Base-by-base conservation (phyloP, 2,888 invertebrate species). In the Asteroscopus sphinx region DNA sequence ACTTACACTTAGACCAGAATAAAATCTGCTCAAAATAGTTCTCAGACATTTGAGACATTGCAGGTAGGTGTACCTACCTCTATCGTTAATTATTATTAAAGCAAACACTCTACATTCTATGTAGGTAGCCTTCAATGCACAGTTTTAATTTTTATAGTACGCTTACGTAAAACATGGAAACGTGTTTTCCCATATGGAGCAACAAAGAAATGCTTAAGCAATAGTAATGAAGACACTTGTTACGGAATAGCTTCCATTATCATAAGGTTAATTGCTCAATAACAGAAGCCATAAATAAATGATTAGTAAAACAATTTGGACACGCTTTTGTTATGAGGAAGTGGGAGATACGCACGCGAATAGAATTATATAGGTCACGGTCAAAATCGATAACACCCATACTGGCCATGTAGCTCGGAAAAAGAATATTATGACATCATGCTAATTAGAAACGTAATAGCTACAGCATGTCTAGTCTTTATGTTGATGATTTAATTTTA, bases 331-430 rank as follows among this genome's bases (percentile, higher is more conserved):
- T 52, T 44, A 63, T 51, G 11, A 59, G 67, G 72, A 74, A 53
- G 64, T 58, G 51, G 54, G 39, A 57, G 55, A 57, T 67, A 66
- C 44, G 64, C 56, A 40, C 70, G 68, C 62, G 39, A 66, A 58
- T 53, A 61, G 49, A 55, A 55, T 68, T 67, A 85, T 80, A 75
- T 85, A 57, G 88, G 87, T 87, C 87, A 88, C 59, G 85, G 86
- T 80, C 79, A 74, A 69, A 84, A 82, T 81, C 79, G 80, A 83
- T 83, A 83, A 57, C 63, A 73, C 52, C 56, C 47, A 44, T 68
- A 63, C 56, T 61, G 54, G 47, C 48, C 25, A 57, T 28, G 35
- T 58, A 37, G 47, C 58, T 57, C 59, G 56, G 25, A 59, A 28
- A 64, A 51, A 21, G 64, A 61, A 21, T 21, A 61, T 72, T 56